Evolutionary conservation across 2,888 invertebrate genomes (phyloP), one percentile per base, ranked within the genome.

Genomic region (Electrophaes corylata): DNA sequence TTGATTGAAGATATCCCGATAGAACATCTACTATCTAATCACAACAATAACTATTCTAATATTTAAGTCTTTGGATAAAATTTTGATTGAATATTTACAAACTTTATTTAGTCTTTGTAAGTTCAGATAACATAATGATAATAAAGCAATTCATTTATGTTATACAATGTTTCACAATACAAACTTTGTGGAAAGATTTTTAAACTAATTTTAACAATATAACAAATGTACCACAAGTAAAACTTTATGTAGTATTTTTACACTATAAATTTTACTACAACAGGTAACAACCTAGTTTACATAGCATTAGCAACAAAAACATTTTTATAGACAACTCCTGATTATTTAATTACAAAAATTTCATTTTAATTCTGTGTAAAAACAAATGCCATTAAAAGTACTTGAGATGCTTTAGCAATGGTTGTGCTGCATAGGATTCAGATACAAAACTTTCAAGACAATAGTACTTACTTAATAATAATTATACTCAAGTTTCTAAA

Each of bases 401-500:
- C 52, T 58, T 48, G 44, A 67, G 51, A 55, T 65, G 66, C 47
- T 68, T 59, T 29, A 20, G n/a, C 5, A 50, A 45, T 58, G 51
- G 18, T 31, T 40, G 49, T 46, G 69, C 59, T 58, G 64, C 44
- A 41, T 48, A 41, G n/a, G 11, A 44, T 45, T 39, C 16, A 49
- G 11, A 37, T 44, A 37, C 41, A 44, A 26, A 44, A 52, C 44
- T 33, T 49, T 49, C 8, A 23, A 51, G 33, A 23, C 19, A 35
- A 29, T 3, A 14, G 12, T 12, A 29, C n/a, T 26, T 29, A 29
- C 26, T 10, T 23, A 6, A 3, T 19, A 19, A 12, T 20, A 64
- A n/a, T 46, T 31, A 65, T 48, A 75, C 69, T 89, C 82, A 91
- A 52, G 87, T 87, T 69, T 86, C 88, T 58, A 89, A 73, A 67